Percentiles rank a stretch among this genome's conserved stretches.
phyloP scores from a whole-genome alignment of 2,888 invertebrate species.

The Aporophyla lueneburgensis region DNA sequence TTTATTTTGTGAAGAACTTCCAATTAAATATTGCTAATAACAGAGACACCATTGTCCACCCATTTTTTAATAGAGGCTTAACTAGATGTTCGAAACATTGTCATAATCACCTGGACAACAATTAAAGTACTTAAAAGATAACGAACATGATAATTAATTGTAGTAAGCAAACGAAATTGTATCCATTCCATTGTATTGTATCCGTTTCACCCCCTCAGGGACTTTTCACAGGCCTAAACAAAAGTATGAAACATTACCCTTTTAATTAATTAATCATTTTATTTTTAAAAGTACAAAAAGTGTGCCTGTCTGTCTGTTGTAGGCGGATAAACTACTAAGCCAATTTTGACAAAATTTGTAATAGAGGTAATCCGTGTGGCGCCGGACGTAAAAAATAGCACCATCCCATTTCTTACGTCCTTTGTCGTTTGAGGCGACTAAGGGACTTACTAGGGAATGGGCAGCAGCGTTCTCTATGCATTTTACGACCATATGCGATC shows the following conservation, averaged over 20 bases:
- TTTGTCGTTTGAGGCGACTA: no score
- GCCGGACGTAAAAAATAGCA: no score
- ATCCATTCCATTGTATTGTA: slow-evolving; percentile 22
- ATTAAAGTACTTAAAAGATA: slow-evolving; percentile 6
- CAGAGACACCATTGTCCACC: neutral
- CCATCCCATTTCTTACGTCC: no score
- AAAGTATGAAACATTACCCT: slow-evolving; percentile 20
- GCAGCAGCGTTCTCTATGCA: no score
- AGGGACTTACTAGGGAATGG: no score
- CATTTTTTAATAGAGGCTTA: neutral
- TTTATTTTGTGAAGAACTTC: no score
- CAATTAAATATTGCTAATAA: neutral
- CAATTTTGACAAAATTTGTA: neutral
- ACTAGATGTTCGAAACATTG: slow-evolving; percentile 1
- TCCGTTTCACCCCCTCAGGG: slow-evolving; percentile 27
- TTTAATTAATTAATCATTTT: slow-evolving; percentile 38
- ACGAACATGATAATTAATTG: slow-evolving; percentile 12
- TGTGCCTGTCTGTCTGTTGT: neutral
- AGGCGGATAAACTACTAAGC: neutral
- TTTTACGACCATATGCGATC: no score
- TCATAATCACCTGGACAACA: neutral
- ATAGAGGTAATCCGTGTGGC: no score
- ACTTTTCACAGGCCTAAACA: slow-evolving; percentile 15
- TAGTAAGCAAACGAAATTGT: slow-evolving; percentile 27
- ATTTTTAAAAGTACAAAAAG: neutral